A percentile compares a stretch with the other conserved stretches of the same genome.
phyloP scores from a whole-genome alignment of 1,140 invertebrate species.

The Pinna nobilis region DNA sequence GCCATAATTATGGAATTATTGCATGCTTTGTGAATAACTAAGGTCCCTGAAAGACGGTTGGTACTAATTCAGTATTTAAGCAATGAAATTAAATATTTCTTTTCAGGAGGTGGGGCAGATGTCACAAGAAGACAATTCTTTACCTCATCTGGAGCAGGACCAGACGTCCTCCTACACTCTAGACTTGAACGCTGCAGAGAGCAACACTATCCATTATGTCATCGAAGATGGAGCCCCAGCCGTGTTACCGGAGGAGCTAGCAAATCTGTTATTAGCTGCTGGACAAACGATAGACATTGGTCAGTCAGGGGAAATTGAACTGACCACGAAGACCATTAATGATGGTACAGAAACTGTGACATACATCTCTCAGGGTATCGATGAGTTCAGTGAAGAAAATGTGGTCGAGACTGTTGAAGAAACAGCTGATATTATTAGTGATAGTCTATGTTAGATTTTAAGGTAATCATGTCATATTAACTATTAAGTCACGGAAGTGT shows the following conservation, averaged over 20 bases:
- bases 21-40: neutral
- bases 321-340: neutral
- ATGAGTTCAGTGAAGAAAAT: neutral
- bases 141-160: neutral
- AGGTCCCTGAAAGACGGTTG: neutral
- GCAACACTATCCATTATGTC: conserved; percentile 48
- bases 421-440: no score
- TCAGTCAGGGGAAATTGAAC: neutral
- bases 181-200: neutral
- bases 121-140: no score
- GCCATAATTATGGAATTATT: no score
- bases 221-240: conserved; percentile 9
- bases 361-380: neutral
- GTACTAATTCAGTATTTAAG: no score
- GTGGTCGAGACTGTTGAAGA: neutral
- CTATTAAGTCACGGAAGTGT: no score
- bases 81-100: no score
- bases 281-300: conserved; percentile 19
- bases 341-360: neutral
- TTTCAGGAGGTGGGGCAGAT: no score
- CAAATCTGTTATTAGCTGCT: conserved; percentile 51
- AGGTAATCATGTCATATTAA: no score
- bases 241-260: conserved; percentile 50
- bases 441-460: no score
- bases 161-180: neutral